Percentiles rank a stretch among this genome's conserved stretches.
These are phyloP conservation scores for Diphyllodes magnificus DNA, from an alignment of 2,113 vertebrate genomes.

Conservation along the genomic window DNA sequence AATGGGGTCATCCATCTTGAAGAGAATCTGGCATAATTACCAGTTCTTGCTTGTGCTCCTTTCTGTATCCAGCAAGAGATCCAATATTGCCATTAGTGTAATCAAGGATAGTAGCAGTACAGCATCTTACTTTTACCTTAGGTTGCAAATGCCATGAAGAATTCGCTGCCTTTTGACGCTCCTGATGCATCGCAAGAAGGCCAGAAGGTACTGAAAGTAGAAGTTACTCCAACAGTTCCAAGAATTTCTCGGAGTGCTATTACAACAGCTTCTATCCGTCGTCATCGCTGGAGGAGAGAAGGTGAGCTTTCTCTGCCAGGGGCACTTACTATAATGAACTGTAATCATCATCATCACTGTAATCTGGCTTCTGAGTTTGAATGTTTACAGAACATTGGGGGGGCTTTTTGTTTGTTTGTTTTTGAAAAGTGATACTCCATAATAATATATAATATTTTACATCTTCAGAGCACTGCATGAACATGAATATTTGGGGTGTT, in stretches of 20 bases:
- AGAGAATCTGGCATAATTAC: not conserved
- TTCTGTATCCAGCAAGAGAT: not conserved
- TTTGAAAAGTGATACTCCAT: not conserved
- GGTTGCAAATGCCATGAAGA: conserved; percentile 97
- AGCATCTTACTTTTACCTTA: conserved; percentile 59
- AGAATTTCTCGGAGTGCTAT: conserved; percentile 94
- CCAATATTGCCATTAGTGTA: not conserved
- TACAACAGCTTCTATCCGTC: conserved; percentile 95
- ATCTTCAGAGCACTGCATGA: conserved; percentile 27
- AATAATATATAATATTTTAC: not conserved
- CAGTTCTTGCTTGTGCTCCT: not conserved
- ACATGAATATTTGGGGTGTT: not conserved
- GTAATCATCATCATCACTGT: conserved; percentile 16
- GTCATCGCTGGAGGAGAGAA: conserved; percentile 97
- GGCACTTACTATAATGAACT: not conserved
- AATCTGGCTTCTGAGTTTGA: conserved; percentile 31
- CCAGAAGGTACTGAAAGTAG: conserved; percentile 93
- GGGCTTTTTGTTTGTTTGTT: not conserved
- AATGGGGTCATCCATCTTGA: not conserved
- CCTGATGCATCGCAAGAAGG: conserved; percentile 84
- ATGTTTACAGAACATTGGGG: not conserved
- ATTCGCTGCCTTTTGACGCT: conserved; percentile 88
- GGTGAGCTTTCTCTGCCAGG: conserved; percentile 68
- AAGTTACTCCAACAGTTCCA: conserved; percentile 91
- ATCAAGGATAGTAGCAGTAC: not conserved